phyloP scores from a whole-genome alignment of 2,113 vertebrate species.

The Heterocephalus glaber region DNA sequence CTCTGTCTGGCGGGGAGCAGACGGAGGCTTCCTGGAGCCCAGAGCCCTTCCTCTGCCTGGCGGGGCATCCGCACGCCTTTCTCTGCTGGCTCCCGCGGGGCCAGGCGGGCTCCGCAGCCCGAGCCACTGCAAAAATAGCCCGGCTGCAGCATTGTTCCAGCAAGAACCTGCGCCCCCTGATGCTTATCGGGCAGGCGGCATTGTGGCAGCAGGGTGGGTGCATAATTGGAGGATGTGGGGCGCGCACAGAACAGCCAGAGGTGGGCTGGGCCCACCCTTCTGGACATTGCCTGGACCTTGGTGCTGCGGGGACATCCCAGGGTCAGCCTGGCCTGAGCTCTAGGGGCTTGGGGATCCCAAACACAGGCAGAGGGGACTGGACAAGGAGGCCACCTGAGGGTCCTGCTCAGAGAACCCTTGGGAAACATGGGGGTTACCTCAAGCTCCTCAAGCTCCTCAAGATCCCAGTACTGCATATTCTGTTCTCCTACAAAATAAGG shows the following conservation, averaged over 20 bases:
- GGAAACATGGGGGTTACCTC: not conserved
- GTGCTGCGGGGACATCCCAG: not conserved
- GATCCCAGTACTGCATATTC: not conserved
- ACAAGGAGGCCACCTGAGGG: not conserved
- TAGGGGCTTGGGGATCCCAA: not conserved
- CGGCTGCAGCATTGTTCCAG: slow-evolving; percentile 58
- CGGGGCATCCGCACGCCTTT: slow-evolving; percentile 66
- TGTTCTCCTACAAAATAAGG: not conserved
- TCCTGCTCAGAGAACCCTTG: not conserved
- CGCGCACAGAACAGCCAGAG: not conserved
- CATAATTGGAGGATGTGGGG: slow-evolving; percentile 79
- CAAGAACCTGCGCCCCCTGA: slow-evolving; percentile 44
- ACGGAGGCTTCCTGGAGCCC: slow-evolving; percentile 75
- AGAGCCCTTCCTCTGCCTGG: slow-evolving; percentile 74
- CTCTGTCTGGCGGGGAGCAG: slow-evolving; percentile 66
- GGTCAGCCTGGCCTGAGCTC: not conserved
- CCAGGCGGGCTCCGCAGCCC: not conserved
- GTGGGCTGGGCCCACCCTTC: slow-evolving; percentile 24
- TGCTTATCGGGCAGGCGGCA: slow-evolving; percentile 72
- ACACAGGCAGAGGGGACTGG: not conserved
- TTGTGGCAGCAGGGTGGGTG: slow-evolving; percentile 58
- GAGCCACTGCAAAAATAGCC: slow-evolving; percentile 75
- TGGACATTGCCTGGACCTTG: not conserved
- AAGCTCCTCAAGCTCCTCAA: not conserved
- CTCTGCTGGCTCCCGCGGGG: slow-evolving; percentile 71